These are phyloP conservation scores for Chlorodrepanis virens DNA, from an alignment of 2,113 vertebrate genomes.

Conservation along the genomic window DNA sequence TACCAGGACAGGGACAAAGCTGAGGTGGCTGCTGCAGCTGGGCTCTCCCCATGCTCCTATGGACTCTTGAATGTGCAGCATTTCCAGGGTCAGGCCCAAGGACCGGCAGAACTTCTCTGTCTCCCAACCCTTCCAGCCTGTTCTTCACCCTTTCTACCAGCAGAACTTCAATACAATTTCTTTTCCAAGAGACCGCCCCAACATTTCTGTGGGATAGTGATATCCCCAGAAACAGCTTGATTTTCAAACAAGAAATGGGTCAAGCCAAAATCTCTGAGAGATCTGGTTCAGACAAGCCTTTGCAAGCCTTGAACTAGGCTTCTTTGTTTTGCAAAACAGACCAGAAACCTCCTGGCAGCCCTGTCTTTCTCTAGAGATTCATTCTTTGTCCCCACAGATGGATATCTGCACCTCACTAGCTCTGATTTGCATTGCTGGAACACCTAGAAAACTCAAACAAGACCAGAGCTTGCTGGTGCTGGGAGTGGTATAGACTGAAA, in stretches of 20 bases:
- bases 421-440: conserved; percentile 33
- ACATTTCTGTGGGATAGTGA: background rate
- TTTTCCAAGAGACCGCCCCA: background rate
- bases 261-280: background rate
- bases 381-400: conserved; percentile 6
- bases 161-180: background rate
- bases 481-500: background rate
- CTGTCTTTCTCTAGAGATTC: background rate
- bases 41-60: background rate
- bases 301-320: background rate
- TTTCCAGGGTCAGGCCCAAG: background rate
- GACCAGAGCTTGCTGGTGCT: background rate
- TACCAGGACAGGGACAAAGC: background rate
- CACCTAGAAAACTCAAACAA: conserved; percentile 3
- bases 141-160: background rate
- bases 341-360: background rate
- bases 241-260: conserved; percentile 9
- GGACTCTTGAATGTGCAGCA: background rate
- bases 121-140: background rate
- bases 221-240: background rate
- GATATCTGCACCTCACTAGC: background rate
- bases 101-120: background rate
- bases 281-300: background rate
- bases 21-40: accelerated
- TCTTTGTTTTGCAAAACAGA: conserved; percentile 32